phyloP scores from a whole-genome alignment of 1,140 invertebrate species.

The Aphelenchoides fujianensis region DNA sequence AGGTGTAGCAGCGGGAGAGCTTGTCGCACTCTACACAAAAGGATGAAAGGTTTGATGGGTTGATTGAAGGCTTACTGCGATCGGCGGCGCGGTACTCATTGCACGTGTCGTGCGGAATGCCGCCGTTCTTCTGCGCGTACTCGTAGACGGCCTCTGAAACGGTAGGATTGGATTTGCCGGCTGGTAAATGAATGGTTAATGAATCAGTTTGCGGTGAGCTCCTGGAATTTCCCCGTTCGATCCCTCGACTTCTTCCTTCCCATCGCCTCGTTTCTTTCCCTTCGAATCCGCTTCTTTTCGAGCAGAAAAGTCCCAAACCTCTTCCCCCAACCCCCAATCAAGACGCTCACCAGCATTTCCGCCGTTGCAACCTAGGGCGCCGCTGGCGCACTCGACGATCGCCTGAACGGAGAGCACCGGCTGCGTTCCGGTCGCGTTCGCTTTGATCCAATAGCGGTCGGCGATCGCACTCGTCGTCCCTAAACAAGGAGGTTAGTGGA shows the following conservation, averaged over 20 bases:
- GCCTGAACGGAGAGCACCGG: slow-evolving; percentile 61
- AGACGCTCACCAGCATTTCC: neutral
- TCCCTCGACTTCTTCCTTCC: too few species aligned
- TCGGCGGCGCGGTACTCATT: slow-evolving; percentile 67
- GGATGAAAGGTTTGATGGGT: neutral
- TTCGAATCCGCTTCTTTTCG: too few species aligned
- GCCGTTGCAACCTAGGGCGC: slow-evolving; percentile 63
- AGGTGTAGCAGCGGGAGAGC: slow-evolving; percentile 66
- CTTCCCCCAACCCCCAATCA: too few species aligned
- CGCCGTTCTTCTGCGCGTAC: slow-evolving; percentile 63
- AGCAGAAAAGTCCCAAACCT: too few species aligned
- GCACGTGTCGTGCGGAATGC: slow-evolving; percentile 66
- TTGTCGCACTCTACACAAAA: slow-evolving; percentile 57
- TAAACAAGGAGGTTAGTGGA: neutral
- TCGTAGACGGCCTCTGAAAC: slow-evolving; percentile 62
- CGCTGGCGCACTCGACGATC: slow-evolving; percentile 64
- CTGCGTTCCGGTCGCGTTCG: slow-evolving; percentile 61
- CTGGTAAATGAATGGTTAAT: too few species aligned
- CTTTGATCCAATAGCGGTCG: slow-evolving; percentile 64
- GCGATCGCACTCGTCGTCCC: slow-evolving; percentile 55
- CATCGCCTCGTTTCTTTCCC: too few species aligned
- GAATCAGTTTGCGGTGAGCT: too few species aligned
- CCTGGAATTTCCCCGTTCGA: too few species aligned
- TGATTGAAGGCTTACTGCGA: slow-evolving; percentile 54
- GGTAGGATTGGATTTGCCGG: too few species aligned